Base-by-base conservation (phyloP, 1,140 invertebrate genomes). In the Nephotettix cincticeps region DNA sequence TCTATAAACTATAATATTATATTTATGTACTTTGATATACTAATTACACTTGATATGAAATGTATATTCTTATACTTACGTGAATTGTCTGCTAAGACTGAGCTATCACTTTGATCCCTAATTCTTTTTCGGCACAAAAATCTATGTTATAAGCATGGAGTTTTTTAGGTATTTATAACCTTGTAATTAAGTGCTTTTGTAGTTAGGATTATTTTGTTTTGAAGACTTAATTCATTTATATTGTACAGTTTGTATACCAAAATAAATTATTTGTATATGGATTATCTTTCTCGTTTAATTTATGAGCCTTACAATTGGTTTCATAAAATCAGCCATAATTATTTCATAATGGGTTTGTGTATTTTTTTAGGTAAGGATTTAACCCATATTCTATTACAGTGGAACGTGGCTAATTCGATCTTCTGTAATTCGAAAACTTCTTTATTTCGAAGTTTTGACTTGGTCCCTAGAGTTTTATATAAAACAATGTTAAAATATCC, bases 201-300 rank as follows among this genome's bases (percentile, higher is more conserved):
- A 40, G n/a, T 67, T 67, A 43, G 45, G 32, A 43, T 45, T 43
- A 29, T 36, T 65, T 67, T 11, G 21, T 67, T 67, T 67, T 19
- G 32, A 67, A 43, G 64, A 43, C 32, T 67, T 67, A 67, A 43
- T 67, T 43, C 27, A 43, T 45, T 67, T 67, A 43, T 45, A 43
- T 43, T 67, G 32, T 67, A 67, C 32, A 43, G 32, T 67, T 67
- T 67, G 40, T 67, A 67, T 67, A 67, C 64, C 32, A 43, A 27
- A 67, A 67, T 67, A 67, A 67, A 67, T 43, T 61, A 61, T 61
- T 61, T 61, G 56, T 61, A 61, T 61, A 61, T 61, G 23, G 56
- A 61, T 25, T 14, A 61, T n/a, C n/a, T n/a, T n/a, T n/a, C n/a
- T n/a, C n/a, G n/a, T n/a, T n/a, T n/a, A n/a, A n/a, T n/a, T n/a